Evolutionary conservation across 1,140 invertebrate genomes (phyloP), one percentile per base, ranked within the genome.

Genomic region (Cotesia chilonis): DNA sequence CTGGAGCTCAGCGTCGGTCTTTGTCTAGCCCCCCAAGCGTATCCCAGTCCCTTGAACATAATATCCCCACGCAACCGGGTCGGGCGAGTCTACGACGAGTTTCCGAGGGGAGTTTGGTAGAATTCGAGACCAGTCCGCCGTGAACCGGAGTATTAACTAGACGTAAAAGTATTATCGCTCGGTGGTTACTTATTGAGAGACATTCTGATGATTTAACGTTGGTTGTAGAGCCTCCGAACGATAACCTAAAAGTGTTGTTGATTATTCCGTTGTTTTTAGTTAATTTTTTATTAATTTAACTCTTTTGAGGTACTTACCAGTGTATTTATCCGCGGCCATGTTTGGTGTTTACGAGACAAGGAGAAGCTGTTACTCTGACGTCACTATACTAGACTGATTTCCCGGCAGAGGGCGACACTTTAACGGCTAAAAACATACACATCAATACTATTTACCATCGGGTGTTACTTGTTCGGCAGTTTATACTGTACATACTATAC

Each of bases 261-360:
- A 28, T 28, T 28, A 28, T 28, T 28, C 28, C 1, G 28, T 28
- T 28, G 28, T 28, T 28, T 28, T 28, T 28, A 28, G 28, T 28
- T 28, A 28, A 28, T 28, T 28, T 28, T 28, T 28, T 28, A 28
- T 28, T 28, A 28, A 28, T 28, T 28, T 28, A 28, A 28, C 28
- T 28, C 28, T 28, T 28, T 28, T 28, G 28, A 47, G 5, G 38
- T 41, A 41, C 17, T 28, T 28, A 28, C 17, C 12, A 20, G 20
- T 47, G 17, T 47, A 52, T 35, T 41, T 41, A 20, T 20, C 65
- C 12, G 28, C 85, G 78, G 85, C 85, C 85, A 86, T 86, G 85
- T 86, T 87, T 86, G 86, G 86, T 87, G 84, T 86, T 86, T 87
- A 86, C 83, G 83, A 79, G 81, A 78, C 80, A 81, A 84, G 83